Conservation (phyloP, 2,113 vertebrate genomes). For the Melanotaenia duboulayi region DNA sequence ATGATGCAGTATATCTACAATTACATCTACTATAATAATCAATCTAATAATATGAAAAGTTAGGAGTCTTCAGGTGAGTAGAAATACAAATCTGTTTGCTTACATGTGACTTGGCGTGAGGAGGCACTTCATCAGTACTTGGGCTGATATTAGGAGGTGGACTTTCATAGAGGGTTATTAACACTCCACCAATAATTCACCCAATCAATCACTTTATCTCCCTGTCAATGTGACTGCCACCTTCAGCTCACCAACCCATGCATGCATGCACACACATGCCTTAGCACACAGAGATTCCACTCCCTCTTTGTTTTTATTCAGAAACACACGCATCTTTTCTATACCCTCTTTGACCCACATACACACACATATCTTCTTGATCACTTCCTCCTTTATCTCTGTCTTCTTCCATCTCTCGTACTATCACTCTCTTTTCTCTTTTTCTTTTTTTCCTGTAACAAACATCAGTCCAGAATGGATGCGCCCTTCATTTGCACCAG, state of each 20-base stretch:
- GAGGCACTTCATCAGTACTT: constrained; percentile 11
- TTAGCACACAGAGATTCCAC: background rate
- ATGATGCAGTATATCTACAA: too few relatives aligned
- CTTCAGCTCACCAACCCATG: constrained; percentile 52
- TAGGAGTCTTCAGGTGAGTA: background rate
- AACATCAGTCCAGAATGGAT: constrained; percentile 70
- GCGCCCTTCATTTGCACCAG: constrained; percentile 72
- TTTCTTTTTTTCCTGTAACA: constrained; percentile 47
- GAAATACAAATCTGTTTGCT: background rate
- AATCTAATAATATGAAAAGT: background rate
- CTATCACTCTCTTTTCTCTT: constrained; percentile 24
- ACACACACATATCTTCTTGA: background rate
- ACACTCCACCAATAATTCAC: constrained; percentile 61
- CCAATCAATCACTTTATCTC: constrained; percentile 51
- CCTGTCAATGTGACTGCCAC: constrained; percentile 51
- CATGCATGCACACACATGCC: constrained; percentile 2
- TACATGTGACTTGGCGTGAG: background rate
- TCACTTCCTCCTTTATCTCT: constrained; percentile 1
- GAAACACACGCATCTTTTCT: background rate
- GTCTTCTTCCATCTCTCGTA: constrained; percentile 12
- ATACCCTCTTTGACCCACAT: background rate
- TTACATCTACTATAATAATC: background rate
- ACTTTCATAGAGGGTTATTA: constrained; percentile 51
- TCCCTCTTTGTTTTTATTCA: constrained; percentile 8
- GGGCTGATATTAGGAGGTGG: background rate